A percentile compares a stretch with the other conserved stretches of the same genome.
Conservation (phyloP, 2,888 invertebrate genomes). For the Dynastes hyllus region DNA sequence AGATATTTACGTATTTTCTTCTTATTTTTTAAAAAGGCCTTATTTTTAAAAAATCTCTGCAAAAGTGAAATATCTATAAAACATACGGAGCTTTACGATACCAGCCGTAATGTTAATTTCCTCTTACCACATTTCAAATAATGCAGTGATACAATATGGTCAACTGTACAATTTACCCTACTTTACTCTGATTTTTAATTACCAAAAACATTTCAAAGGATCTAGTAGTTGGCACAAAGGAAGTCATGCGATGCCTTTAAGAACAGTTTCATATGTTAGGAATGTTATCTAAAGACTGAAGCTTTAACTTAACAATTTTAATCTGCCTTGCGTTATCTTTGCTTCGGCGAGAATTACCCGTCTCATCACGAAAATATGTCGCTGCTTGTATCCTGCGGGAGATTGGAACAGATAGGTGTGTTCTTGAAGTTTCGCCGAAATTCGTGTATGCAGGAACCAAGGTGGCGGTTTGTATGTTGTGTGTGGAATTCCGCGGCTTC, state of each 20-base stretch:
- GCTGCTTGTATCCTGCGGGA: slow-evolving; percentile 21
- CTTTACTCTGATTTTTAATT: too few species aligned
- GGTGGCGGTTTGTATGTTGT: slow-evolving; percentile 15
- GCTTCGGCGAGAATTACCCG: slow-evolving; percentile 10
- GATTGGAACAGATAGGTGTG: slow-evolving; percentile 21
- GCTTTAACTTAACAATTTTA: slow-evolving; percentile 1
- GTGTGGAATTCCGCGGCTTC: slow-evolving; percentile 41
- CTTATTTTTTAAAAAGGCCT: too few species aligned
- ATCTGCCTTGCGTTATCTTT: not conserved
- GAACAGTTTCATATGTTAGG: not conserved
- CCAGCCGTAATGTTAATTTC: too few species aligned
- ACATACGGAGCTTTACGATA: too few species aligned
- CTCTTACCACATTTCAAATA: too few species aligned
- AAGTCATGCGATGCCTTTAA: not conserved
- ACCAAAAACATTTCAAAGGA: too few species aligned
- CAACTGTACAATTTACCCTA: too few species aligned
- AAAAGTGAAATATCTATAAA: too few species aligned
- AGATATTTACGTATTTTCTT: too few species aligned
- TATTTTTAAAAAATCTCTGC: too few species aligned
- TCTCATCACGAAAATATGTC: slow-evolving; percentile 25
- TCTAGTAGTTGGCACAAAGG: not conserved
- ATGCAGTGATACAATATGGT: too few species aligned
- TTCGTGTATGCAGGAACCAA: slow-evolving; percentile 2
- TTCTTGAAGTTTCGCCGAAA: slow-evolving; percentile 23
- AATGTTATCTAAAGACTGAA: slow-evolving; percentile 9